phyloP scores from a whole-genome alignment of 92 coral and sea anemone genomes.

The Chrysogorgia sp. region DNA sequence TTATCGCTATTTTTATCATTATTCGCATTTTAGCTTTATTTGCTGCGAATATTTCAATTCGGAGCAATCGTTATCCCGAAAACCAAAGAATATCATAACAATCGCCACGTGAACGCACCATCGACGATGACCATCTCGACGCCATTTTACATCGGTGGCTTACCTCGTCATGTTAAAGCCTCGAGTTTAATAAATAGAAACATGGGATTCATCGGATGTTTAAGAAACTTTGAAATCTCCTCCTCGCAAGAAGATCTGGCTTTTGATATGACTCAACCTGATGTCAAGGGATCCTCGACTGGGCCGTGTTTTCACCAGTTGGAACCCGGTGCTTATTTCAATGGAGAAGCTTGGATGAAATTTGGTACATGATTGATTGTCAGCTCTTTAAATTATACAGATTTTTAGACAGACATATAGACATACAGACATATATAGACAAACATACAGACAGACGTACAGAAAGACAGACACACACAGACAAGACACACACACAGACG shows the following conservation, averaged over 20 bases:
- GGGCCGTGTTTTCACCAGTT: conserved; percentile 55
- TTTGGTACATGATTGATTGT: conserved; percentile 58
- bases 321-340: conserved; percentile 68
- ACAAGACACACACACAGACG: no score
- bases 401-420: no score
- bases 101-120: background rate
- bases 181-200: conserved; percentile 63
- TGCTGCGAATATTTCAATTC: conserved; percentile 57
- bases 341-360: conserved; percentile 74
- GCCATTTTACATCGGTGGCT: conserved; percentile 78
- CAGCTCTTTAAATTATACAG: no score
- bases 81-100: conserved; percentile 69
- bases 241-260: conserved; percentile 18
- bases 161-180: conserved; percentile 64
- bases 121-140: conserved; percentile 52
- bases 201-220: conserved; percentile 71
- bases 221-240: conserved; percentile 52
- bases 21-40: conserved; percentile 48
- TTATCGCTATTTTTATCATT: background rate
- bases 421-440: no score
- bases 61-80: conserved; percentile 67
- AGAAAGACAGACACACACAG: no score
- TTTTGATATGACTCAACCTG: conserved; percentile 62
- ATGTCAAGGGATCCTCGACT: conserved; percentile 40
- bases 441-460: no score